Base-by-base conservation (phyloP, 2,888 invertebrate genomes). In the Pseudolycoriella hygida region DNA sequence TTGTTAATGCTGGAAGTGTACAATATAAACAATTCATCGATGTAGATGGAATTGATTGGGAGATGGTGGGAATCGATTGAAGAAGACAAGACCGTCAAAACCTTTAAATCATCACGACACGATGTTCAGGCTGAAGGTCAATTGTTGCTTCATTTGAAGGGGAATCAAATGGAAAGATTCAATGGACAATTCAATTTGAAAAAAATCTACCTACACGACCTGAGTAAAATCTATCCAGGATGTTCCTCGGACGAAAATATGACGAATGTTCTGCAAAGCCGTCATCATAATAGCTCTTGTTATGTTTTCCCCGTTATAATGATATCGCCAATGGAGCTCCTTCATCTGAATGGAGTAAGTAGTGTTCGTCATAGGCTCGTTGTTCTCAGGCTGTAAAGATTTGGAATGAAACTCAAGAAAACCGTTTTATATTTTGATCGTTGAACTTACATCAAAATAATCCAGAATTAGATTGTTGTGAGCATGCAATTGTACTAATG, bases 201-300 rank as follows among this genome's bases (percentile, higher is more conserved):
- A 25, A 25, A 25, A 40, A 42, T 42, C 17, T 19, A 60, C 68
- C 61, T 64, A 76, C 77, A 67, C 68, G 42, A 73, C 70, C 60
- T 67, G 68, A 10, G 68, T 67, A 51, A 76, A 76, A 49, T 76
- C 74, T 1, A 73, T 68, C 48, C 74, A 70, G 47, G 75, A 72
- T 1, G 80, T 76, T 2, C 80, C 85, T 42, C 87, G 70, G 38
- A 96, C 68, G 40, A 86, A 73, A 49, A 93, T 72, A 51, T 81
- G 76, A 48, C 85, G 80, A 0, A 97, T 67, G 55, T 86, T 83
- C 58, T 92, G 89, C 48, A 97, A 69, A 0, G 88, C 84, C n/a
- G 90, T 73, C 94, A 97, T 92, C 56, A 97, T 69, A 30, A 83
- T 78, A 48, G 77, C 74, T 31, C 88, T 68, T 38, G 76, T 80